These are phyloP conservation scores for Mesochorus sp. DNA, from an alignment of 2,888 invertebrate species.

Conservation along the genomic window DNA sequence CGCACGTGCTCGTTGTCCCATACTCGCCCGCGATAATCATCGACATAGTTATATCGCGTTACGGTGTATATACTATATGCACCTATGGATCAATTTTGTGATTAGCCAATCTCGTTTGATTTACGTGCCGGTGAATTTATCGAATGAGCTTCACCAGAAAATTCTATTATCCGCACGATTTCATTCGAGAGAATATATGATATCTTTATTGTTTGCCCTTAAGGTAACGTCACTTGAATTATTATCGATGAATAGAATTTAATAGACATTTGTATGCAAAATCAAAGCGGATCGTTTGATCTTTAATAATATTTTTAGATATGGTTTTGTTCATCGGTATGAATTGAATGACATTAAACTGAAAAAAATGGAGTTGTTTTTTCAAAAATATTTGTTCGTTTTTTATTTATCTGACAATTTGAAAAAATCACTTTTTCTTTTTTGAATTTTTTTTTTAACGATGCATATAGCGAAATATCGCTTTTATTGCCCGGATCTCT, in stretches of 20 bases:
- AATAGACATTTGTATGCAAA: no score
- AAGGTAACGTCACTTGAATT: no score
- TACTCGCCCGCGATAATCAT: background rate
- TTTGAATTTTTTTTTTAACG: background rate
- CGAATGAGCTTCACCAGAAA: background rate
- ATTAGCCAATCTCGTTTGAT: background rate
- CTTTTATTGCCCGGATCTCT: slow-evolving; percentile 52
- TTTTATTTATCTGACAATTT: no score
- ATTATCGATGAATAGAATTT: no score
- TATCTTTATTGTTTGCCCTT: no score
- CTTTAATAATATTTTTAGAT: no score
- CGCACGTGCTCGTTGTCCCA: slow-evolving; percentile 65
- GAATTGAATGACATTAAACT: no score
- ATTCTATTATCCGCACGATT: background rate
- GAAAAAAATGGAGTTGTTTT: no score
- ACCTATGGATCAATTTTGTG: background rate
- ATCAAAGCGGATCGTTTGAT: no score
- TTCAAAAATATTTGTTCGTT: no score
- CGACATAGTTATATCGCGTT: background rate
- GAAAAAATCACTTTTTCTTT: background rate
- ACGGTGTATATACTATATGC: background rate
- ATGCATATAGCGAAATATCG: slow-evolving; percentile 34
- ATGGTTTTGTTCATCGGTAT: no score
- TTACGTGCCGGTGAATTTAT: background rate
- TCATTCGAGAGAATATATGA: background rate